Base-by-base conservation (phyloP, 2,113 vertebrate genomes). In the Conger conger region DNA sequence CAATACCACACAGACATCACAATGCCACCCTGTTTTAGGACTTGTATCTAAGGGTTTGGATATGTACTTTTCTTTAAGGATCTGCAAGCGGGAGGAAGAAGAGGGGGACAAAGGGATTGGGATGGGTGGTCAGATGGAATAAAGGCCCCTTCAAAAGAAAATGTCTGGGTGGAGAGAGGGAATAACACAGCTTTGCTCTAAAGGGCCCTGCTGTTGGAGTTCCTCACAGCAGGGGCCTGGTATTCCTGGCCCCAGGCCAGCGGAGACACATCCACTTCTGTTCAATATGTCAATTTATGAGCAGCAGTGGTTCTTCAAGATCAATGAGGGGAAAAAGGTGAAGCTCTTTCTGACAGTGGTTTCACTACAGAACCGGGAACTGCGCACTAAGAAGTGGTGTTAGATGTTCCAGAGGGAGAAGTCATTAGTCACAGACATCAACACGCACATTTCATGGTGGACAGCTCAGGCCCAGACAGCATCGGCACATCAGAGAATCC, bases 351-450 rank as follows among this genome's bases (percentile, higher is more conserved):
- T 30, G 45, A 11, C 45, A 50, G 45, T 50, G 8, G 45, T 50
- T 15, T 50, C 45, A 50, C 45, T 13, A 13, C 4, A 23, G 57
- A 18, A 27, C 57, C 27, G 7, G 57, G 57, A 63, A 63, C 4
- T 50, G 23, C 57, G 3, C 57, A 23, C 20, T 20, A 63, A 20
- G 57, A 23, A 20, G 27, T 33, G 35, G 35, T 36, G 16, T 77
- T 16, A 77, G 15, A 77, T 36, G 9, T 33, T 37, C 8, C 76
- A 77, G 33, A 77, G 76, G 36, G 33, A 77, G 76, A 37, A 16
- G 30, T 77, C 76, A 77, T 77, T 77, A 33, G 76, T 77, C 35
- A 77, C n/a, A 33, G 76, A 13, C 76, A 77, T 77, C 23, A 63
- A 20, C 18, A 63, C 20, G 57, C 57, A 63, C 57, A 36, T 16